Conservation (phyloP, 2,888 invertebrate species). For the Platerodrilus igneus region DNA sequence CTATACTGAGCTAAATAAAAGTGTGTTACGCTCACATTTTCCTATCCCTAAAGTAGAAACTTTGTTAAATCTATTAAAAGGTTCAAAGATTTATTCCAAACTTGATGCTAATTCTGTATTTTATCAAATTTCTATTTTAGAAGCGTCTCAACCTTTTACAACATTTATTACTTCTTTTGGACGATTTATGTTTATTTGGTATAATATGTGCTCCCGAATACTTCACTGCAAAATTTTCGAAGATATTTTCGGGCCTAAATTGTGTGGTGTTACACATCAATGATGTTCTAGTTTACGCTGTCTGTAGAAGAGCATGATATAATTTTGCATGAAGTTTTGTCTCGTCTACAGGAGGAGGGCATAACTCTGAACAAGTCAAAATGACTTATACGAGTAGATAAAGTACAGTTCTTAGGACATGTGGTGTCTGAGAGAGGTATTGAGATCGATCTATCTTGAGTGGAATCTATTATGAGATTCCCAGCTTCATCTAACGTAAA, state of each 20-base stretch:
- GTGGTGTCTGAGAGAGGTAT: neutral
- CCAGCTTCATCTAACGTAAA: too few relatives aligned
- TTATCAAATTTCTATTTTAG: constrained; percentile 3
- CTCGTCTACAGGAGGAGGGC: neutral
- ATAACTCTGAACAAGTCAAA: constrained; percentile 3
- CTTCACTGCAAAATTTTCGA: constrained; percentile 1
- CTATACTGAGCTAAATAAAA: constrained; percentile 31
- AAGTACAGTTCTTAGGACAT: constrained; percentile 3
- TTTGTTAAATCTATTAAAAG: neutral
- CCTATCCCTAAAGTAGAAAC: constrained; percentile 9
- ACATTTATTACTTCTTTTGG: constrained; percentile 21
- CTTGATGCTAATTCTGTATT: constrained; percentile 5
- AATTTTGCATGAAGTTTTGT: constrained; percentile 1
- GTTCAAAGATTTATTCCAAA: constrained; percentile 1
- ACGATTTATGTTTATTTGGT: neutral
- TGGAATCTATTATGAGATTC: too few relatives aligned
- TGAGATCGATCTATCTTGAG: constrained; percentile 19
- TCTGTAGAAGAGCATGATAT: neutral
- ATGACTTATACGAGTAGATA: neutral
- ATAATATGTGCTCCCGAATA: too few relatives aligned
- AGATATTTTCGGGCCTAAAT: neutral
- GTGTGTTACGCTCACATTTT: constrained; percentile 1
- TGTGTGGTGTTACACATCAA: neutral
- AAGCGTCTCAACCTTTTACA: constrained; percentile 2
- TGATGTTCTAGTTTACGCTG: constrained; percentile 1